phyloP scores from a whole-genome alignment of 2,888 invertebrate genomes.

The Heliconius ismenius region DNA sequence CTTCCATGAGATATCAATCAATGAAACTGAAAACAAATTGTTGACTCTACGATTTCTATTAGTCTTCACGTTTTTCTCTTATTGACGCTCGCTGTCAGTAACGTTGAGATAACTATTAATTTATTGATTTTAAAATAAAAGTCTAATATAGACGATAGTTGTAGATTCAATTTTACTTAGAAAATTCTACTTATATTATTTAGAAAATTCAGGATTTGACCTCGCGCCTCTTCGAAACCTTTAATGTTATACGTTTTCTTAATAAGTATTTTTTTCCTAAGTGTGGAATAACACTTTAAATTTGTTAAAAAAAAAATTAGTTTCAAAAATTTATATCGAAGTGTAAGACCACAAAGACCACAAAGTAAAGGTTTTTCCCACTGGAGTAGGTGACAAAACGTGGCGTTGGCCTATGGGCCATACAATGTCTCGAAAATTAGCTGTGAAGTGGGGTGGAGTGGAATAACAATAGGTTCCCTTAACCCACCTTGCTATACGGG shows the following conservation, averaged over 20 bases:
- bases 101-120: neutral
- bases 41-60: conserved; percentile 20
- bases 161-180: neutral
- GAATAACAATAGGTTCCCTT: neutral
- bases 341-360: too few species aligned
- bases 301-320: too few species aligned
- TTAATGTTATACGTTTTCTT: too few species aligned
- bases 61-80: conserved; percentile 3
- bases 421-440: neutral
- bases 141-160: neutral
- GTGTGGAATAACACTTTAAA: too few species aligned
- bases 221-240: too few species aligned
- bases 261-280: too few species aligned
- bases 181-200: too few species aligned
- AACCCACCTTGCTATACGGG: neutral
- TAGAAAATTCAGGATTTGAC: too few species aligned
- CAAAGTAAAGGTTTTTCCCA: too few species aligned
- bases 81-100: conserved; percentile 6
- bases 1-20: conserved; percentile 9
- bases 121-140: neutral
- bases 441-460: neutral
- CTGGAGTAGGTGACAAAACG: neutral
- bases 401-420: neutral
- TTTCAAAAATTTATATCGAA: too few species aligned
- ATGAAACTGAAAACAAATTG: conserved; percentile 26